phyloP scores from a whole-genome alignment of 2,113 vertebrate species.

The Drymodes brunneopygia region DNA sequence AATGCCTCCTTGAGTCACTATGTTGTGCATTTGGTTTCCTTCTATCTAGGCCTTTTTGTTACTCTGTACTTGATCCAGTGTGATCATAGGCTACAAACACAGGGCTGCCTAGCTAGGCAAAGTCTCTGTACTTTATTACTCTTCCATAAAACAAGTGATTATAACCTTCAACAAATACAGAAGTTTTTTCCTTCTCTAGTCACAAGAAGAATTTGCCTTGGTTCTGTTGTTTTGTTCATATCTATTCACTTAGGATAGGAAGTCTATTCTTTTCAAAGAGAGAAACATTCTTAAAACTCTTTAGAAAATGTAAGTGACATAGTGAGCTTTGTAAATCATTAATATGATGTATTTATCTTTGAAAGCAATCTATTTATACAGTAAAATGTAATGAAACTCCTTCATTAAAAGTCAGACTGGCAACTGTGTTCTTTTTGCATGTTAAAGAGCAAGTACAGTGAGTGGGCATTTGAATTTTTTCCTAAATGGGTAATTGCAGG shows the following conservation, averaged over 20 bases:
- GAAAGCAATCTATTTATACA: background rate
- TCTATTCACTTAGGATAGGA: background rate
- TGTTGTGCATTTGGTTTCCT: background rate
- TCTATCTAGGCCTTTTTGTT: background rate
- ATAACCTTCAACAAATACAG: background rate
- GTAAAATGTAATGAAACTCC: background rate
- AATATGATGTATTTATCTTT: background rate
- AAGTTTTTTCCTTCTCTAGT: background rate
- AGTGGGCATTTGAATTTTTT: background rate
- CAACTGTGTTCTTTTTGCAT: background rate
- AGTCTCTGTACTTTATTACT: background rate
- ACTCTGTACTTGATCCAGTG: background rate
- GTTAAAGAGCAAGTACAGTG: background rate
- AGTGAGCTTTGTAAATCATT: background rate
- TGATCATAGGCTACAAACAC: background rate
- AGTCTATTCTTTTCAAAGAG: background rate
- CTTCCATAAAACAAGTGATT: background rate
- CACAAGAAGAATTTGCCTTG: background rate
- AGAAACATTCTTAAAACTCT: background rate
- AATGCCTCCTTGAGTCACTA: background rate
- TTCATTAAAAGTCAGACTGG: background rate
- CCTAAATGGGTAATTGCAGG: background rate
- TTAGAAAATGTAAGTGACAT: background rate
- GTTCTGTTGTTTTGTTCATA: background rate
- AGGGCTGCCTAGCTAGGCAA: background rate